phyloP scores from a whole-genome alignment of 2,888 invertebrate species.

The Cheilosia grossa region DNA sequence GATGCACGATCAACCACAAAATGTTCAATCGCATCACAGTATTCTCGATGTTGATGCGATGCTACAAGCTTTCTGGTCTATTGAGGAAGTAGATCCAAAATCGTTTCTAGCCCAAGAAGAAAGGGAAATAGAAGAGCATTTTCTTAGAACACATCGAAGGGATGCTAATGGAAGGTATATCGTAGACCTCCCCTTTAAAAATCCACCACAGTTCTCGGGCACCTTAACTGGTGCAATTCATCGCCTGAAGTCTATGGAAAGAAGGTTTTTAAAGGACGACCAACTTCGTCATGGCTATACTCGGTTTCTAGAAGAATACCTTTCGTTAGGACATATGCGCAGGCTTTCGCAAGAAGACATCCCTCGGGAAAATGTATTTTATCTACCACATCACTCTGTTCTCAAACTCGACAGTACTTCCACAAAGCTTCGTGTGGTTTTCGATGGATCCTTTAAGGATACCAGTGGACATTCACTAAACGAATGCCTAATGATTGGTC shows the following conservation, averaged over 20 bases:
- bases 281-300: conserved; percentile 1
- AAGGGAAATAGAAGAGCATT: conserved; percentile 41
- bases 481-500: conserved; percentile 25
- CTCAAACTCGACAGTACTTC: conserved; percentile 22
- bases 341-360: conserved; percentile 34
- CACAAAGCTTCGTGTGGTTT: conserved; percentile 12
- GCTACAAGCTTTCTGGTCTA: conserved; percentile 35
- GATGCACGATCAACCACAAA: background rate
- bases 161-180: conserved; percentile 44
- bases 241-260: conserved; percentile 38
- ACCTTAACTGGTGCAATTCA: conserved; percentile 17
- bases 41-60: conserved; percentile 27
- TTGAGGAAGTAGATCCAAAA: conserved; percentile 16
- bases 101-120: background rate
- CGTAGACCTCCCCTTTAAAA: conserved; percentile 60
- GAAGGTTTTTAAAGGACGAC: conserved; percentile 37
- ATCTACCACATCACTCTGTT: conserved; percentile 25
- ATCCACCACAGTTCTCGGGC: conserved; percentile 31
- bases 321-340: conserved; percentile 65
- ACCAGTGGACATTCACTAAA: conserved; percentile 34
- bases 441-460: conserved; percentile 57
- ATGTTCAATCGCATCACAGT: conserved; percentile 22
- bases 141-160: conserved; percentile 41
- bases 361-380: conserved; percentile 6
- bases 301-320: conserved; percentile 26